Conservation (phyloP, 2,888 invertebrate genomes). For the Unio pictorum region DNA sequence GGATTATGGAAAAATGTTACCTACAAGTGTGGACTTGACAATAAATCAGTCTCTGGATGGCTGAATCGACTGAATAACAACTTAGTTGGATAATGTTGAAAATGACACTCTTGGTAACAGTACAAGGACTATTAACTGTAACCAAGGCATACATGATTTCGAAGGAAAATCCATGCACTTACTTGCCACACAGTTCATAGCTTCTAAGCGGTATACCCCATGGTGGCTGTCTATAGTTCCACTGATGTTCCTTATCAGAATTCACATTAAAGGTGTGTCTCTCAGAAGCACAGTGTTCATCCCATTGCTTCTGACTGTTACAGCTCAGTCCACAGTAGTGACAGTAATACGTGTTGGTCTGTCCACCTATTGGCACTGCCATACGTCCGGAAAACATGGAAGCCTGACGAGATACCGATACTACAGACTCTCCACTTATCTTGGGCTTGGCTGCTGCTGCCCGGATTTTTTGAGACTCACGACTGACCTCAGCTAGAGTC, state of each 20-base stretch:
- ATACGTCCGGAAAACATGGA: constrained; percentile 3
- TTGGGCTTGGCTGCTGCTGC: constrained; percentile 41
- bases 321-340: constrained; percentile 58
- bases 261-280: constrained; percentile 65
- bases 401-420: constrained; percentile 34
- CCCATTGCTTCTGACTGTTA: constrained; percentile 65
- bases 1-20: no score
- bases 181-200: constrained; percentile 61
- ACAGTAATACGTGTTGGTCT: constrained; percentile 58
- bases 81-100: no score
- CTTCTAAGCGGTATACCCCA: constrained; percentile 52
- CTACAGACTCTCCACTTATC: constrained; percentile 58
- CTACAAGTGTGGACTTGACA: no score
- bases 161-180: constrained; percentile 13
- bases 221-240: constrained; percentile 69
- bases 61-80: no score
- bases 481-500: constrained; percentile 43
- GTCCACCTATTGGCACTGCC: constrained; percentile 20
- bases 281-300: constrained; percentile 64
- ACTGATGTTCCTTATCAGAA: constrained; percentile 67
- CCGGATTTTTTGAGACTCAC: constrained; percentile 38
- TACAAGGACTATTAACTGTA: neutral
- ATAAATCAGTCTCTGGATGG: no score
- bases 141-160: neutral
- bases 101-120: no score